Evolutionary conservation across 2,888 invertebrate genomes (phyloP), one percentile per base, ranked within the genome.

Genomic region (Dicyrtoma fusca): DNA sequence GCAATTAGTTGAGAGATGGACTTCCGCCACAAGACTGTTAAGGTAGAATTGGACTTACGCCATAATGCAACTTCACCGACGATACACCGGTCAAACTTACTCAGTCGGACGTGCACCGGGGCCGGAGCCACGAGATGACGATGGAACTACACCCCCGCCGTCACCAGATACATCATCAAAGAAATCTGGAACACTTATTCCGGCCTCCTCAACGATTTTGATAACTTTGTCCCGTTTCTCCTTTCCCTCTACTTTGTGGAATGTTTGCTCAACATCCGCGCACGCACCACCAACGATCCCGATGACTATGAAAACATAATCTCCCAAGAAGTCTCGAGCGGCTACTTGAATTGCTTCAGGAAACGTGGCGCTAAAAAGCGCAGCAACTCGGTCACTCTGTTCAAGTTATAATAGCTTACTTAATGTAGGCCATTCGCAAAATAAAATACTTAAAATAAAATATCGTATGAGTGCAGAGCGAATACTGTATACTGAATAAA

Each of bases 251-350:
- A 92, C 90, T 82, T 91, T 86, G 59, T 87, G 85, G 80, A 94
- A 89, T 0, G 85, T 86, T 83, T 98, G 98, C 70, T 90, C 88
- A 0, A 98, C 95, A 83, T 98, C 97, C 0, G 89, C 83, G 81
- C 94, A 95, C 8, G 97, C 97, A 1, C 95, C 93, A 0, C 98
- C 98, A 0, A 98, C 91, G 11, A 92, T 89, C 55, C 97, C 98
- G 19, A 97, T 91, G 0, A 92, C 88, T 8, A 97, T 87, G 82
- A 96, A 97, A n/a, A 95, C 82, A 82, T 97, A 96, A 72, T 89
- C 85, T 25, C 84, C 83, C 17, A 97, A 85, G 83, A 92, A 96
- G 64, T 90, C 88, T 0, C 87, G 87, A 0, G 95, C 95, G 77
- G 95, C 84, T 57, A 87, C 87, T 84, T 97, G 97, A 19, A 92